Evolutionary conservation across 2,113 vertebrate species (phyloP).

Genomic region (Sinosuthora webbiana): DNA sequence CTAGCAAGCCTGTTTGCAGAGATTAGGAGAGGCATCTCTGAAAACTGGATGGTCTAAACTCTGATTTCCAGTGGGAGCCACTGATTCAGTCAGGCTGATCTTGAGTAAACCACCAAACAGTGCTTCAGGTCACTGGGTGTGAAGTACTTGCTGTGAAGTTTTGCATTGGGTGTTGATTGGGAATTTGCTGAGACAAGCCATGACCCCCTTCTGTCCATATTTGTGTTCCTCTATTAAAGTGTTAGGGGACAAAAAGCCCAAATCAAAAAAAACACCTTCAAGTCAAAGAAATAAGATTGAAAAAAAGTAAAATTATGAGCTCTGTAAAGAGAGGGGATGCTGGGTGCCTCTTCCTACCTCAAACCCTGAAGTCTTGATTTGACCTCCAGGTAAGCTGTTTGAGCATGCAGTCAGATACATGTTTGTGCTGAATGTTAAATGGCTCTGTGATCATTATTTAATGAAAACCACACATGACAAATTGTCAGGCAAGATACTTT

Average conservation of each 20-base stretch:
- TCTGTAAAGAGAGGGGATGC: not conserved
- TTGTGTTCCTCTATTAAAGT: not conserved
- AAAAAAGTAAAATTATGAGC: not conserved
- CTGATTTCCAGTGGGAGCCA: not conserved
- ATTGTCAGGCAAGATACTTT: not conserved
- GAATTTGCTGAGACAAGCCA: not conserved
- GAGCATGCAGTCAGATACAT: accelerated
- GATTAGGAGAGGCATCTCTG: not conserved
- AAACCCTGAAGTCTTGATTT: not conserved
- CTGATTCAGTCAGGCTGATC: not conserved
- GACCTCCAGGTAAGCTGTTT: not conserved
- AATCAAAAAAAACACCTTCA: not conserved
- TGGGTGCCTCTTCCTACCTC: not conserved
- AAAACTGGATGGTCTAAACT: not conserved
- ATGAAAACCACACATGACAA: not conserved
- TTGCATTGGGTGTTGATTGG: not conserved
- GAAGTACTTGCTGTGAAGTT: not conserved
- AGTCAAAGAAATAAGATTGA: not conserved
- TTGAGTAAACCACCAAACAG: not conserved
- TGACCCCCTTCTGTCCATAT: not conserved
- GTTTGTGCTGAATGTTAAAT: not conserved
- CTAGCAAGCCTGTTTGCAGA: not conserved
- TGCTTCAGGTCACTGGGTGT: not conserved
- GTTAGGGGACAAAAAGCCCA: not conserved
- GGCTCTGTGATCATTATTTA: not conserved